Evolutionary conservation across 2,888 invertebrate species (phyloP).

Genomic region (Polymixis lichenea): DNA sequence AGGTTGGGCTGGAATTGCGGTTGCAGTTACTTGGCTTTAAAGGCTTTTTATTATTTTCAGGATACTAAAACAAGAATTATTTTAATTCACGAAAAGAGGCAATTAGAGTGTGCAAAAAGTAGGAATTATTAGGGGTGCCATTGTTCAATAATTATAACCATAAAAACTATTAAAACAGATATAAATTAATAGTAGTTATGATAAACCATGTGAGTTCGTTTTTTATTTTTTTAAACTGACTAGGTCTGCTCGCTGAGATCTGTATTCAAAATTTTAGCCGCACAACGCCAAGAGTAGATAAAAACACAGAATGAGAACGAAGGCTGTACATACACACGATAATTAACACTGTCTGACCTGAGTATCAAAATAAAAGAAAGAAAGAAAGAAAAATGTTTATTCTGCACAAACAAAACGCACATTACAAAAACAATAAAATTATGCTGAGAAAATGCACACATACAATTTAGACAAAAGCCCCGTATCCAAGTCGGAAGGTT

Average conservation of each 20-base stretch:
- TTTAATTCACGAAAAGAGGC: not conserved
- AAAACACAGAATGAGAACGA: not conserved
- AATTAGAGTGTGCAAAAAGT: not conserved
- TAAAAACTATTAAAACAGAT: not conserved
- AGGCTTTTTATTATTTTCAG: too few species aligned
- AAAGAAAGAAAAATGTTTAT: too few species aligned
- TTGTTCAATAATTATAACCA: not conserved
- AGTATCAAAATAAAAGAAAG: constrained; percentile 2
- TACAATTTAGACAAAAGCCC: too few species aligned
- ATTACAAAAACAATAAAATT: too few species aligned
- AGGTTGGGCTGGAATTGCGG: not conserved
- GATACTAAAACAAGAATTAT: not conserved
- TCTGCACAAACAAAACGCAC: too few species aligned
- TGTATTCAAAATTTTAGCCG: too few species aligned
- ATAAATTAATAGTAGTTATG: not conserved
- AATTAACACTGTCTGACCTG: constrained; percentile 3
- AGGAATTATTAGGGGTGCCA: not conserved
- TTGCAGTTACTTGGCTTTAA: too few species aligned
- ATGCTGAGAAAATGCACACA: too few species aligned
- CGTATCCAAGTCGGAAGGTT: too few species aligned
- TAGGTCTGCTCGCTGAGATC: too few species aligned
- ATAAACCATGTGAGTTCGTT: not conserved
- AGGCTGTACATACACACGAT: not conserved
- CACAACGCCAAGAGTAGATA: not conserved
- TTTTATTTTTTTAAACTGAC: not conserved